These are phyloP conservation scores for Diplodus sargus DNA, from an alignment of 2,797 vertebrate species.

Conservation along the genomic window DNA sequence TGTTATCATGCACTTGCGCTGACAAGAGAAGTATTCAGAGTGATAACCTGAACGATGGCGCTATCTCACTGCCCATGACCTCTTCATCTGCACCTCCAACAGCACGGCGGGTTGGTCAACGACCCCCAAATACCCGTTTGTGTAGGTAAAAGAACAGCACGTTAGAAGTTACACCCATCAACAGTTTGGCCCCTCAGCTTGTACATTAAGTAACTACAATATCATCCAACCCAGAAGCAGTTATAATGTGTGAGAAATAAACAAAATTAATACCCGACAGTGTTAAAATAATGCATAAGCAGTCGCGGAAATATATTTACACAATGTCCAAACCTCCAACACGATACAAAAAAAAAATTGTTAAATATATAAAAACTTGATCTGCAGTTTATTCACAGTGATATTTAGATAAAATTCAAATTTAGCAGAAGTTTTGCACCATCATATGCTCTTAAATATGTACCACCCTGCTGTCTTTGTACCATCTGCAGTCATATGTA, in stretches of 20 bases:
- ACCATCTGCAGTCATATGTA: slow-evolving; percentile 3
- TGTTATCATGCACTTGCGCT: too few species aligned
- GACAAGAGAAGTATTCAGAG: too few species aligned
- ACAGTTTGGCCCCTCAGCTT: slow-evolving; percentile 26
- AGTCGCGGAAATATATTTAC: slow-evolving; percentile 38
- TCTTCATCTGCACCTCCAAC: too few species aligned
- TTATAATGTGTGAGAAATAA: neutral
- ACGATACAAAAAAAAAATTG: slow-evolving; percentile 7
- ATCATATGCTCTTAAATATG: slow-evolving; percentile 2
- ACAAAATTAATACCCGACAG: slow-evolving; percentile 6
- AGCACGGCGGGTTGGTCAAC: too few species aligned
- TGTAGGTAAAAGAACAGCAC: neutral
- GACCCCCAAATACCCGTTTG: too few species aligned
- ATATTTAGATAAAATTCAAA: slow-evolving; percentile 28
- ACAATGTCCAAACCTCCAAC: neutral
- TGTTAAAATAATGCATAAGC: neutral
- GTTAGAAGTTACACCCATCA: neutral
- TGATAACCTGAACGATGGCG: too few species aligned
- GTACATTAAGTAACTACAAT: slow-evolving; percentile 2
- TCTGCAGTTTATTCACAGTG: slow-evolving; percentile 27
- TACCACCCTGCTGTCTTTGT: slow-evolving; percentile 8
- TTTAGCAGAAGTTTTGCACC: slow-evolving; percentile 27
- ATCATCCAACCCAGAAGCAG: neutral
- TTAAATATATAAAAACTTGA: slow-evolving; percentile 43
- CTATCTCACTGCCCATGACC: too few species aligned